phyloP scores from a whole-genome alignment of 2,888 invertebrate genomes.

The Merodon equestris region DNA sequence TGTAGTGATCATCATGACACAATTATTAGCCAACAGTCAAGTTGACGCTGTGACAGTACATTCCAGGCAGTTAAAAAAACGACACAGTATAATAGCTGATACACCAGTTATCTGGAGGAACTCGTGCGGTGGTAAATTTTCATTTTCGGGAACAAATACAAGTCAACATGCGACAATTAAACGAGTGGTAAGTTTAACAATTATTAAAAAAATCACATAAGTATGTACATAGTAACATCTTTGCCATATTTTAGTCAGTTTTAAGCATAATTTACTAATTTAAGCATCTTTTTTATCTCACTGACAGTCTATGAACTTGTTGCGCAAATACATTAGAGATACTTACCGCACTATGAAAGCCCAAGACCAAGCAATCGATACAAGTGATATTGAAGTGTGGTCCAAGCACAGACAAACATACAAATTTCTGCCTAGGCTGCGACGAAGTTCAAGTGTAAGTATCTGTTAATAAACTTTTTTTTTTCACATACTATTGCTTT shows the following conservation, averaged over 20 bases:
- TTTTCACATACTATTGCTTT: too few species aligned
- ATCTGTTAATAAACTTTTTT: too few species aligned
- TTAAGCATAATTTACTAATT: too few species aligned
- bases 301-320: constrained; percentile 33
- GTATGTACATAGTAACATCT: too few species aligned
- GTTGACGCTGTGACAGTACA: constrained; percentile 67
- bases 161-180: background rate
- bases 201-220: background rate
- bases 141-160: background rate
- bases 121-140: constrained; percentile 72
- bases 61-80: constrained; percentile 60
- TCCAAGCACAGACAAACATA: constrained; percentile 71
- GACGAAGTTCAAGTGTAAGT: constrained; percentile 72
- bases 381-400: constrained; percentile 71
- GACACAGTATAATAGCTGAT: constrained; percentile 39
- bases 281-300: too few species aligned
- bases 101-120: constrained; percentile 73
- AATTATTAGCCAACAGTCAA: constrained; percentile 65
- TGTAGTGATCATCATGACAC: constrained; percentile 52
- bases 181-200: constrained; percentile 30
- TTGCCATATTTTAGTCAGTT: too few species aligned
- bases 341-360: constrained; percentile 36
- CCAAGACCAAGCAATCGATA: constrained; percentile 66
- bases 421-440: constrained; percentile 74
- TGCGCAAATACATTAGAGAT: constrained; percentile 24